Conservation (phyloP, 2,888 invertebrate species). For the Thecophora atra region DNA sequence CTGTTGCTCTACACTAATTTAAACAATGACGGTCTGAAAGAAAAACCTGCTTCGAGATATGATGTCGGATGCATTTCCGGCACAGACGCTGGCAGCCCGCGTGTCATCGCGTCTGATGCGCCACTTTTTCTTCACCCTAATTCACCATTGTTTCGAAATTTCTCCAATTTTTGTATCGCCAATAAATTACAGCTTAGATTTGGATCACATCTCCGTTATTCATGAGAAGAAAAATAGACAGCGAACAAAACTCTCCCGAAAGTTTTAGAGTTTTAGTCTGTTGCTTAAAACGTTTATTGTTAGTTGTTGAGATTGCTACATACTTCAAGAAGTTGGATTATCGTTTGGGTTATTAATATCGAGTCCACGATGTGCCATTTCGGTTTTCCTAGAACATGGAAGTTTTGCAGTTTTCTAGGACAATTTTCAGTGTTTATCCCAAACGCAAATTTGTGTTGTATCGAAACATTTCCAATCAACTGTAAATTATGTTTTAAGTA, state of each 20-base stretch:
- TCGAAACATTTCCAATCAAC: too few species aligned
- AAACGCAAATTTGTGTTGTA: too few species aligned
- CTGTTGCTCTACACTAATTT: constrained; percentile 31
- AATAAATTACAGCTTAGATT: constrained; percentile 13
- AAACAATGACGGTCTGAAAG: constrained; percentile 40
- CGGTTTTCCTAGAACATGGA: too few species aligned
- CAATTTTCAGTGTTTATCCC: too few species aligned
- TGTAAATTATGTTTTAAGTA: too few species aligned
- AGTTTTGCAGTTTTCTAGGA: too few species aligned
- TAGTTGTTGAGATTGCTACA: too few species aligned
- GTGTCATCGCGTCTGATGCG: neutral
- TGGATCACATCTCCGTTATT: constrained; percentile 19
- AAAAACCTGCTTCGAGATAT: neutral
- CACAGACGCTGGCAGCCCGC: constrained; percentile 46
- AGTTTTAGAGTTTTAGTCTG: too few species aligned
- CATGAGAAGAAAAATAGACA: neutral
- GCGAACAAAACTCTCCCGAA: neutral
- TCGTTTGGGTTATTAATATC: too few species aligned
- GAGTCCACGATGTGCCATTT: too few species aligned
- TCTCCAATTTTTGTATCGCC: constrained; percentile 5
- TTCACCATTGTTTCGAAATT: constrained; percentile 10
- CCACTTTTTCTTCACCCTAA: constrained; percentile 9
- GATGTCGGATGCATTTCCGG: constrained; percentile 44
- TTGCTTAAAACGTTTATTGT: neutral
- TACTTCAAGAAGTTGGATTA: too few species aligned